A percentile compares a stretch with the other conserved stretches of the same genome.
phyloP scores from a whole-genome alignment of 2,888 invertebrate genomes.

The Busseola fusca region DNA sequence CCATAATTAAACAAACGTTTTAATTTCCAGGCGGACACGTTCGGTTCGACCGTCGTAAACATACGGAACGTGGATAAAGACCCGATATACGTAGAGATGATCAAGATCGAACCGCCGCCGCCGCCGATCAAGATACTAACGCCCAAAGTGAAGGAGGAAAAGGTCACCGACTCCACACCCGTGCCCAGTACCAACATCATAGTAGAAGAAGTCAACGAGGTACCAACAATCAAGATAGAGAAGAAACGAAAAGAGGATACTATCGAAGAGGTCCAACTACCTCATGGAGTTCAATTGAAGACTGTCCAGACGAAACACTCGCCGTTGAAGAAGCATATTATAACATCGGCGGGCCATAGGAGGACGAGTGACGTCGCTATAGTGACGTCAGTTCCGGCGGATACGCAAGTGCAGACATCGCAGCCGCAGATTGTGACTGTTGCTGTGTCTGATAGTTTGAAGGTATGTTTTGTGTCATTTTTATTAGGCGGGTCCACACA shows the following conservation, averaged over 20 bases:
- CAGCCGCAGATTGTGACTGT: constrained; percentile 80
- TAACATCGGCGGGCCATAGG: constrained; percentile 74
- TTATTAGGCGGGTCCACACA: too few relatives aligned
- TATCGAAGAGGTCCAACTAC: constrained; percentile 67
- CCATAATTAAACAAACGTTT: neutral
- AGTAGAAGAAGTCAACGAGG: constrained; percentile 78
- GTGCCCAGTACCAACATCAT: constrained; percentile 71
- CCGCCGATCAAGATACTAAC: constrained; percentile 47
- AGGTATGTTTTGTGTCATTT: constrained; percentile 65
- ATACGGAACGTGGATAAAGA: constrained; percentile 71
- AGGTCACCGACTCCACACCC: constrained; percentile 55
- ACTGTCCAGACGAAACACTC: constrained; percentile 80
- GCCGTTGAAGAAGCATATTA: constrained; percentile 83
- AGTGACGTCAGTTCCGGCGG: constrained; percentile 40
- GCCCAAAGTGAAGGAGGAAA: constrained; percentile 57
- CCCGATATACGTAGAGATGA: constrained; percentile 69
- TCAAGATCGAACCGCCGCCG: constrained; percentile 54
- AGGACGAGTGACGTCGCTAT: constrained; percentile 64
- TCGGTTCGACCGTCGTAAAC: constrained; percentile 76
- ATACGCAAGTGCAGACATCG: constrained; percentile 48
- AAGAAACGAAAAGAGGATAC: constrained; percentile 69
- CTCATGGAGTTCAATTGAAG: constrained; percentile 77
- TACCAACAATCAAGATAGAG: constrained; percentile 59
- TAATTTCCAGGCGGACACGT: constrained; percentile 65
- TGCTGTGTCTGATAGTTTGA: constrained; percentile 80